Base-by-base conservation (phyloP, 1,140 invertebrate genomes). In the Brachionus rotundiformis region DNA sequence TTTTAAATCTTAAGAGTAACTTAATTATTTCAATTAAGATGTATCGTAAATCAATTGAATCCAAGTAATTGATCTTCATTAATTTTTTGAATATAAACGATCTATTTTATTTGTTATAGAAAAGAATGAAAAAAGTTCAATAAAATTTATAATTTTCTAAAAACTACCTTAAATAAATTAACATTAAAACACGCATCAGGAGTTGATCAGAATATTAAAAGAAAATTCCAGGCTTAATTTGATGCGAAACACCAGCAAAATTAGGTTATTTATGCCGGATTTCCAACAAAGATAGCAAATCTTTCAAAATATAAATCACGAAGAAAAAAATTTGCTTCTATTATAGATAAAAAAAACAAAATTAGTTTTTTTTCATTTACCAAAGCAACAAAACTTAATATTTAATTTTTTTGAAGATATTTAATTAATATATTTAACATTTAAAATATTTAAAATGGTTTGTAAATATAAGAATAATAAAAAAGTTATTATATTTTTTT, bases 311-410 rank as follows among this genome's bases (percentile, higher is more conserved):
- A 54, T 54, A 54, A 54, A 54, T 54, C 19, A 54, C 8, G 8
- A 54, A 54, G 47, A 54, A 19, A 19, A 54, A 23, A 19, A 19
- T 54, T 54, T 54, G 13, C 23, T 16, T 39, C 13, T 54, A 54
- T 54, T 54, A 19, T 19, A 54, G 47, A 54, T 54, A 23, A 54
- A n/a, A 41, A 41, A 54, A 49, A 7, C 7, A 19, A 8, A 19
- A 19, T 23, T 54, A 16, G n/a, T 49, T 54, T 0, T 54, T 54
- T 19, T 54, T 54, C n/a, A 54, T 19, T 54, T 54, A 54, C 47
- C 47, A 54, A 54, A 54, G 47, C n/a, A 54, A 54, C 47, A 19
- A 54, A 13, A 41, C n/a, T 41, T 54, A 54, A 54, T n/a, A 54
- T 54, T 54, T 10, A 23, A 39, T 39, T 2, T 54, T 54, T 49